Conservation (phyloP, 2,797 vertebrate genomes). For the Nasua narica region DNA sequence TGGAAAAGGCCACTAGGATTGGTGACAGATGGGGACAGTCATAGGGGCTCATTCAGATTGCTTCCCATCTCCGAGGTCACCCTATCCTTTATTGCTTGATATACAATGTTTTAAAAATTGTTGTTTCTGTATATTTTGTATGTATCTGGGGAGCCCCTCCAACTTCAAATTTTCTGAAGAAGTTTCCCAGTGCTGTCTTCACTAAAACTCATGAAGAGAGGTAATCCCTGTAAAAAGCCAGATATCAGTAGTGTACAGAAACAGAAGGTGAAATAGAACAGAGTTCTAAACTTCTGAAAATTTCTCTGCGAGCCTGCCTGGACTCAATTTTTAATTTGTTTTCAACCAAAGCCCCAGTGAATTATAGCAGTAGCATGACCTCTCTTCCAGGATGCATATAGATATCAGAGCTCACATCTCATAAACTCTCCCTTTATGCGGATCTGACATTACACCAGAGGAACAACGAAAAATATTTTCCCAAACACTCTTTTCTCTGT, state of each 20-base stretch:
- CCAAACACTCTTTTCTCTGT: neutral
- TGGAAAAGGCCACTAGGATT: neutral
- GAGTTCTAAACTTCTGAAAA: neutral
- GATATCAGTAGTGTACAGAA: neutral
- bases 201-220: neutral
- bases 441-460: neutral
- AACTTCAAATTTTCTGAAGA: neutral
- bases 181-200: neutral
- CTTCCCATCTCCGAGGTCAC: neutral
- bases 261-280: neutral
- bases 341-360: neutral
- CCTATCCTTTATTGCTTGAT: neutral
- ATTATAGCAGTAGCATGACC: neutral
- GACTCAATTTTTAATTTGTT: conserved; percentile 20
- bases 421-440: neutral
- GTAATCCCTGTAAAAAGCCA: neutral
- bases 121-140: neutral
- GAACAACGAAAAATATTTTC: neutral
- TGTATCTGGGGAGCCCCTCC: neutral
- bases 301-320: neutral
- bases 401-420: neutral
- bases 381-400: neutral
- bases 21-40: neutral
- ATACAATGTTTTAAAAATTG: neutral
- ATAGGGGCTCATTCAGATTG: neutral